These are phyloP conservation scores for Muschampia plurimacula DNA, from an alignment of 2,888 invertebrate species.

Conservation along the genomic window DNA sequence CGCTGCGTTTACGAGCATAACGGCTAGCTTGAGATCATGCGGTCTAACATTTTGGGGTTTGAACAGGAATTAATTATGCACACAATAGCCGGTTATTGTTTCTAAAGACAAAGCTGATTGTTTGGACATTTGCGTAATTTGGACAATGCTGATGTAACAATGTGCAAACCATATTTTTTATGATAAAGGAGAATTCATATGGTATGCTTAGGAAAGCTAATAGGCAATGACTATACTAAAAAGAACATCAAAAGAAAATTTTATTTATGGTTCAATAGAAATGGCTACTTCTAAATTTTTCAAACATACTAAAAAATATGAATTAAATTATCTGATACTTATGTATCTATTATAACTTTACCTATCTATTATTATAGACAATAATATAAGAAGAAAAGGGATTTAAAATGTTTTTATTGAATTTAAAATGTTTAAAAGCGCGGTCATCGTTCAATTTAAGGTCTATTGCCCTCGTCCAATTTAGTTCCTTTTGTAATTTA, in stretches of 20 bases:
- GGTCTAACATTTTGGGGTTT: conserved; percentile 72
- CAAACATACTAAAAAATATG: too few species aligned
- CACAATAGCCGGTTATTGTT: conserved; percentile 79
- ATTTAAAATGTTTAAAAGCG: conserved; percentile 41
- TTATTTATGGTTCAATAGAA: too few species aligned
- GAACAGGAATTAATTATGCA: conserved; percentile 79
- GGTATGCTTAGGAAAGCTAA: too few species aligned
- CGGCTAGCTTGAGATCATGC: conserved; percentile 68
- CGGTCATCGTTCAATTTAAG: conserved; percentile 56
- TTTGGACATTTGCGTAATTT: conserved; percentile 84
- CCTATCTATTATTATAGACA: neutral
- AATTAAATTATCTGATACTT: too few species aligned
- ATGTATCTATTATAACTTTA: neutral
- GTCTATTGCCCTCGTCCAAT: conserved; percentile 38
- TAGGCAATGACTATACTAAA: too few species aligned
- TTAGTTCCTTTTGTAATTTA: conserved; percentile 63
- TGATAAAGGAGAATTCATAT: neutral
- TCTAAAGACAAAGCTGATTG: conserved; percentile 69
- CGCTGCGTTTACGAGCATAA: conserved; percentile 77
- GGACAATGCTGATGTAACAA: conserved; percentile 51
- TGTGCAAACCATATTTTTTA: conserved; percentile 29
- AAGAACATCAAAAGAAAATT: too few species aligned
- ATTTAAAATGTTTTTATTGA: neutral
- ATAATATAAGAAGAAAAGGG: neutral
- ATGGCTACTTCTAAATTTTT: too few species aligned